phyloP scores from a whole-genome alignment of 2,797 vertebrate species.

The Syndactyla subalaris region DNA sequence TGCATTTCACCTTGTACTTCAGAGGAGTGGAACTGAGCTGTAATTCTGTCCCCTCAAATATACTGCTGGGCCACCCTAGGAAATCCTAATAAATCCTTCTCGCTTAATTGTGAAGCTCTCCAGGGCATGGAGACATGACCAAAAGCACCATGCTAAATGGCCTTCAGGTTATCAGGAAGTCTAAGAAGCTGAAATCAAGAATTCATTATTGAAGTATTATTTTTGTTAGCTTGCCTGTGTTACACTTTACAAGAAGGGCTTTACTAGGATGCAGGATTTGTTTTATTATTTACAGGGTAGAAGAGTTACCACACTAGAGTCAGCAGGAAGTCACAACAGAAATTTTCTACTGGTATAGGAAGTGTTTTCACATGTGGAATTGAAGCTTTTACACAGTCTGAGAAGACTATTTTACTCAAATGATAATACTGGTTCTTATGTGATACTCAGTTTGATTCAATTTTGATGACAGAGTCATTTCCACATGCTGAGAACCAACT shows the following conservation, averaged over 20 bases:
- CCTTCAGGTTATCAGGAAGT: not conserved
- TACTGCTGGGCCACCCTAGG: not conserved
- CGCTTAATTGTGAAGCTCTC: slow-evolving; percentile 19
- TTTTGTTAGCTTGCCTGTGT: not conserved
- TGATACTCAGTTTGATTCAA: not conserved
- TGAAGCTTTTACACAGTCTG: not conserved
- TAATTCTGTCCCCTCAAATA: not conserved
- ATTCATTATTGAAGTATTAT: not conserved
- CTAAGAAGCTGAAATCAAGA: slow-evolving; percentile 17
- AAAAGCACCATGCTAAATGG: not conserved
- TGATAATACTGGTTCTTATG: not conserved
- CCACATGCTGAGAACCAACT: not conserved
- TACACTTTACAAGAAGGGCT: not conserved
- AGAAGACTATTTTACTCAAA: not conserved
- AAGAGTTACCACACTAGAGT: not conserved
- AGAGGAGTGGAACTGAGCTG: not conserved
- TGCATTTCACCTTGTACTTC: not conserved
- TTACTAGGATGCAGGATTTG: not conserved
- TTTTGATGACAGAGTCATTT: not conserved
- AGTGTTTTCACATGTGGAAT: not conserved
- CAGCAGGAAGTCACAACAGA: not conserved
- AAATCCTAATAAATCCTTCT: slow-evolving; percentile 42
- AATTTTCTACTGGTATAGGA: not conserved
- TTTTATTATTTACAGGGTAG: not conserved
- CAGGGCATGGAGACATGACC: not conserved